These are phyloP conservation scores for Macaca mulatta DNA, from an alignment of 2,113 vertebrate species.

Conservation along the genomic window DNA sequence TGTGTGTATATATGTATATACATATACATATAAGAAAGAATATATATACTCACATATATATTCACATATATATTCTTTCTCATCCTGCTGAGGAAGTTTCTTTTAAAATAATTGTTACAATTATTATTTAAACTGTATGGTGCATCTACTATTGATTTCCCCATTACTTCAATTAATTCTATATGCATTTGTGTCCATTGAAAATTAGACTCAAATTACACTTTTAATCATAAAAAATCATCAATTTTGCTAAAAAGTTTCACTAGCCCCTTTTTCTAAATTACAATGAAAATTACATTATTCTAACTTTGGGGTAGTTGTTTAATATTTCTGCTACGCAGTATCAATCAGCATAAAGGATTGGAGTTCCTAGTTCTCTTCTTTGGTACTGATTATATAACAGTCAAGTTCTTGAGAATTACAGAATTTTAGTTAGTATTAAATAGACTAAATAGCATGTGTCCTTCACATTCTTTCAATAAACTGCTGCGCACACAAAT, in stretches of 20 bases:
- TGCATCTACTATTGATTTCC: background rate
- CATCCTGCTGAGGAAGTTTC: background rate
- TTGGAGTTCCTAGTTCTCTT: background rate
- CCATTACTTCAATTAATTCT: background rate
- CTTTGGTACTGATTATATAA: background rate
- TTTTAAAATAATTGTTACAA: background rate
- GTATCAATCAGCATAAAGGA: background rate
- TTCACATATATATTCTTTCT: background rate
- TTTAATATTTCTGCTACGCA: background rate
- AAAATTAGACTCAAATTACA: conserved; percentile 5
- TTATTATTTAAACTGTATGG: background rate
- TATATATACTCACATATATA: too few relatives aligned
- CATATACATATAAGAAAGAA: background rate
- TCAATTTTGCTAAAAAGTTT: background rate
- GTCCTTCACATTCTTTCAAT: background rate
- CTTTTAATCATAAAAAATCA: background rate
- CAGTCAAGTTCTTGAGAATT: conserved; percentile 22
- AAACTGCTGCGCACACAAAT: background rate
- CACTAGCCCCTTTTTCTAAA: background rate
- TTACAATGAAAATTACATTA: background rate
- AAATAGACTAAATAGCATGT: background rate
- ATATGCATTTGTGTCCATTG: background rate
- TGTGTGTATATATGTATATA: background rate
- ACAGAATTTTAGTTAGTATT: background rate
- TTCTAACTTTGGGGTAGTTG: background rate